Conservation (phyloP, 2,113 vertebrate genomes). For the Engraulis encrasicolus region DNA sequence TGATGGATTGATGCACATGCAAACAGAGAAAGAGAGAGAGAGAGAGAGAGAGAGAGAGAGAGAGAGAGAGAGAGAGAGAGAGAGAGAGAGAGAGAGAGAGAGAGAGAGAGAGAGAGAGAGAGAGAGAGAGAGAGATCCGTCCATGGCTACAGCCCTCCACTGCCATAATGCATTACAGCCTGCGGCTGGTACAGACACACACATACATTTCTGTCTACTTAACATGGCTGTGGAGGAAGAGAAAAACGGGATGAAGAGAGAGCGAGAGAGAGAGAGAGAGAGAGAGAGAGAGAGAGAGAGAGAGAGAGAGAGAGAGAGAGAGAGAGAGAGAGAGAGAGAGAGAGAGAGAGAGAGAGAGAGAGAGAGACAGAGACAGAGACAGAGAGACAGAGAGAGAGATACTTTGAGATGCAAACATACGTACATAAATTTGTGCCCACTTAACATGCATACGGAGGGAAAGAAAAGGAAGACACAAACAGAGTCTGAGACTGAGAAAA, state of each 20-base stretch:
- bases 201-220: slow-evolving; percentile 5
- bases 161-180: neutral
- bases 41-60: neutral
- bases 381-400: no score
- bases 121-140: no score
- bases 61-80: neutral
- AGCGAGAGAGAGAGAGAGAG: no score
- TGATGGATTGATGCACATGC: neutral
- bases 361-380: neutral
- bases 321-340: neutral
- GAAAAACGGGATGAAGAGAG: no score
- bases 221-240: neutral
- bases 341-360: neutral
- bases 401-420: no score
- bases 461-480: no score
- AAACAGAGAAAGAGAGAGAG: neutral
- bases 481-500: neutral
- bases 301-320: neutral
- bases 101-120: neutral
- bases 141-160: no score
- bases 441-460: no score
- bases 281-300: no score
- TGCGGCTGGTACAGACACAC: neutral
- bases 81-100: neutral
- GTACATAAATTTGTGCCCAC: no score